A percentile compares a stretch with the other conserved stretches of the same genome.
These are phyloP conservation scores for Rosalia funebris DNA, from an alignment of 2,888 invertebrate genomes.

Conservation along the genomic window DNA sequence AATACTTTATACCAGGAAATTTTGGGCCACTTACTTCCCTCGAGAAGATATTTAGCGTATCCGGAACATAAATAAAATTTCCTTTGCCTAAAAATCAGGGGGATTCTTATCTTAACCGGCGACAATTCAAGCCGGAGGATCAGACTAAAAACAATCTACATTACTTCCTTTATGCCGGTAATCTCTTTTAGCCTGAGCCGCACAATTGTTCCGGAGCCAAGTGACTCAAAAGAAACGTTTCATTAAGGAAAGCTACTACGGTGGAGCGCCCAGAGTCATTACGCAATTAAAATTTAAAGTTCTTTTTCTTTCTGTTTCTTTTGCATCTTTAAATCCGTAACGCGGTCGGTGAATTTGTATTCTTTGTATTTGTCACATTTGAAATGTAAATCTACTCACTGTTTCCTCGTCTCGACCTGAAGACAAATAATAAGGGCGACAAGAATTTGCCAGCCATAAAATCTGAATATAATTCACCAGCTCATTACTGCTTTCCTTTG, in stretches of 20 bases:
- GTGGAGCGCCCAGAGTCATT: constrained; percentile 10
- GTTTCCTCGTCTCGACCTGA: constrained; percentile 26
- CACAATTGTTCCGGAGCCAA: background rate
- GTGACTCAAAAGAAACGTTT: background rate
- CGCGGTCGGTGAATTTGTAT: constrained; percentile 33
- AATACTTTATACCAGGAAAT: no score
- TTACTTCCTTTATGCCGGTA: background rate
- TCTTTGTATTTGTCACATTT: constrained; percentile 40
- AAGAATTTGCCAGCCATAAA: constrained; percentile 35
- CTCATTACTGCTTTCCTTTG: constrained; percentile 11
- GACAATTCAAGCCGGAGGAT: background rate
- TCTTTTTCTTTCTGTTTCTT: background rate
- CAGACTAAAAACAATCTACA: background rate
- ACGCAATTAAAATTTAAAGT: constrained; percentile 21
- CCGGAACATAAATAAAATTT: background rate
- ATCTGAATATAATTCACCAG: constrained; percentile 15
- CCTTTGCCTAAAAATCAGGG: background rate
- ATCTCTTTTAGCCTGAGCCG: background rate
- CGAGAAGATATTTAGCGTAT: background rate
- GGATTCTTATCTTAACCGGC: background rate
- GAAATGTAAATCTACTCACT: constrained; percentile 41
- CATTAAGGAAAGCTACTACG: background rate
- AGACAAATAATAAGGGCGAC: constrained; percentile 39
- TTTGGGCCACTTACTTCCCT: no score
- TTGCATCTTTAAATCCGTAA: constrained; percentile 17